A percentile compares a stretch with the other conserved stretches of the same genome.
phyloP scores from a whole-genome alignment of 2,797 vertebrate species.

The Orestias chungarensis region DNA sequence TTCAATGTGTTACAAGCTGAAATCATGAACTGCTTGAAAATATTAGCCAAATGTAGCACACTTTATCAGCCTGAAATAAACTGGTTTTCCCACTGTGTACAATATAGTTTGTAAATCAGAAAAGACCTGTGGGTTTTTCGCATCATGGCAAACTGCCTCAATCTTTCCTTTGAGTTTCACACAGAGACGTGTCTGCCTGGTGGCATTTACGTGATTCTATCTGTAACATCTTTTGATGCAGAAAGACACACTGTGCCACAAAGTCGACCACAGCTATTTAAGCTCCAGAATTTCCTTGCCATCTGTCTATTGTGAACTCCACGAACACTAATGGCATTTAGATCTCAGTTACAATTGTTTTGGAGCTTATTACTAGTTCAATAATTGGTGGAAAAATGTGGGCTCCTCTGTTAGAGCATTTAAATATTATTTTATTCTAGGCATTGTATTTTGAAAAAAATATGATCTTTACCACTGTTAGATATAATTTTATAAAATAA shows the following conservation, averaged over 20 bases:
- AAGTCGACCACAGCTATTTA: neutral
- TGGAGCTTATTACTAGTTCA: neutral
- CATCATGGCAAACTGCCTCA: neutral
- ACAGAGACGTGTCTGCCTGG: neutral
- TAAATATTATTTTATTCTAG: neutral
- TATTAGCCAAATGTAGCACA: neutral
- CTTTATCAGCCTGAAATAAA: neutral
- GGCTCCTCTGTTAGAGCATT: neutral
- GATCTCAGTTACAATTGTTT: slow-evolving; percentile 1
- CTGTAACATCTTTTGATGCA: neutral
- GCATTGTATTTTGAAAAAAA: neutral
- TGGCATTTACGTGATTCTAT: neutral
- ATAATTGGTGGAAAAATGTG: neutral
- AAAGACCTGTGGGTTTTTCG: slow-evolving; percentile 2
- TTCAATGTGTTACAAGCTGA: neutral
- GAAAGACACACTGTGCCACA: neutral
- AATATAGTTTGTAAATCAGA: neutral
- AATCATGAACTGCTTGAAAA: neutral
- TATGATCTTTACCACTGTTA: neutral
- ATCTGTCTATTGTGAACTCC: neutral
- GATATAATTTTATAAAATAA: neutral
- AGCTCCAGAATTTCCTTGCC: neutral
- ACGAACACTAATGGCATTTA: neutral
- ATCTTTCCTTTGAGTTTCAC: neutral
- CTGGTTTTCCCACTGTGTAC: neutral